Evolutionary conservation across 2,113 vertebrate species (phyloP).

Genomic region (Tamias sibiricus): DNA sequence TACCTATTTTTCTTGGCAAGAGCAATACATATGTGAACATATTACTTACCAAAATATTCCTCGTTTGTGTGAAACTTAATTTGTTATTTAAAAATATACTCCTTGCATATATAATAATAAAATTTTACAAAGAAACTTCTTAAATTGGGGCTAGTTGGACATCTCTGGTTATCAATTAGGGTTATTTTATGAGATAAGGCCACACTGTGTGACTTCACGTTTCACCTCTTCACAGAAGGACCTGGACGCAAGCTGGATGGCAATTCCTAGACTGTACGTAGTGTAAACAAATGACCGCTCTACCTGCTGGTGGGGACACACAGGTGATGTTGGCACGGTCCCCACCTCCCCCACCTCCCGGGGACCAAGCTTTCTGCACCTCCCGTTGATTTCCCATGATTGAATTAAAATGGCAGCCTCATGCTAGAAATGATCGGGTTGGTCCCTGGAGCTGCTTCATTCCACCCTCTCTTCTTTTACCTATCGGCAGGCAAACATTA

Average conservation of each 20-base stretch:
- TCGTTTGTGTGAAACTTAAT: conserved; percentile 75
- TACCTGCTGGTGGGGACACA: conserved; percentile 29
- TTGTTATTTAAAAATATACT: conserved; percentile 62
- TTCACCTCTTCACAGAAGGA: not conserved
- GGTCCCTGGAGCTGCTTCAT: not conserved
- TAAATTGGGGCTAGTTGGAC: not conserved
- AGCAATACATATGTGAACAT: conserved; percentile 67
- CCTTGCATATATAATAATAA: not conserved
- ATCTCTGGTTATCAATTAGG: not conserved
- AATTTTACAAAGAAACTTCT: conserved; percentile 45
- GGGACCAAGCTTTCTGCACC: conserved; percentile 21
- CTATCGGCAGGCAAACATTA: not conserved
- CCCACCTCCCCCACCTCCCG: not conserved
- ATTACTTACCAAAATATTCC: conserved; percentile 74
- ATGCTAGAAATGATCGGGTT: not conserved
- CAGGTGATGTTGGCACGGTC: not conserved
- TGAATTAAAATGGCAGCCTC: conserved; percentile 21
- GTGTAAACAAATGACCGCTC: conserved; percentile 35
- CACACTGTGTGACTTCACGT: not conserved
- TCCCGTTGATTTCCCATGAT: conserved; percentile 47
- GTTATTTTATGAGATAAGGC: not conserved
- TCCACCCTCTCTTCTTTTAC: not conserved
- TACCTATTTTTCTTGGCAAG: conserved; percentile 85
- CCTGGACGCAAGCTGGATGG: not conserved
- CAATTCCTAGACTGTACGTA: not conserved